phyloP scores from a whole-genome alignment of 2,797 vertebrate genomes.

The Anas acuta region DNA sequence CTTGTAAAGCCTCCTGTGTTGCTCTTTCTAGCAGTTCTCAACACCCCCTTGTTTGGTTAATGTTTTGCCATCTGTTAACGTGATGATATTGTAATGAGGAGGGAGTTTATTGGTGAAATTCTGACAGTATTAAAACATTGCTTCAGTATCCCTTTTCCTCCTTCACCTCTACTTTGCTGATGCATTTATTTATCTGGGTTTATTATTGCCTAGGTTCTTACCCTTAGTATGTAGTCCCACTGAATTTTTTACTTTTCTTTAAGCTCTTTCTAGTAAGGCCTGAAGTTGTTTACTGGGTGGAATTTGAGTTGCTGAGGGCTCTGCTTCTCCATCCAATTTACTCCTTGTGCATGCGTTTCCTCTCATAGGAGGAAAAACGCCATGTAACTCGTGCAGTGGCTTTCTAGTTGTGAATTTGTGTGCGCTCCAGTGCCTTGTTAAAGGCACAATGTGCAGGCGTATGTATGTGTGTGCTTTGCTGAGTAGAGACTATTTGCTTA shows the following conservation, averaged over 20 bases:
- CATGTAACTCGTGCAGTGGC: neutral
- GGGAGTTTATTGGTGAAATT: neutral
- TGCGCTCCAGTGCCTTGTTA: fast-evolving
- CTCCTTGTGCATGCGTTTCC: neutral
- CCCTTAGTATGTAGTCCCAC: neutral
- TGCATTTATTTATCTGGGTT: neutral
- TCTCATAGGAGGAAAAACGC: neutral
- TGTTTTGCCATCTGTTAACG: slow-evolving; percentile 67
- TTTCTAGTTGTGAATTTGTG: neutral
- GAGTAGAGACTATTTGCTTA: neutral
- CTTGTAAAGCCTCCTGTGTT: slow-evolving; percentile 8
- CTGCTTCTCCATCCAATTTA: neutral
- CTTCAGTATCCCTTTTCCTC: neutral
- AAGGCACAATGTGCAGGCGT: neutral
- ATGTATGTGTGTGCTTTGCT: neutral
- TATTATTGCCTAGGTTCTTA: neutral
- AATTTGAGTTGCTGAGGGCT: neutral
- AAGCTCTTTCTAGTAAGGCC: neutral
- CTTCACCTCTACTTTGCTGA: neutral
- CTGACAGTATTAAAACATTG: neutral
- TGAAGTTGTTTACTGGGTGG: neutral
- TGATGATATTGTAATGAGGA: slow-evolving; percentile 28
- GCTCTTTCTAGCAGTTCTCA: slow-evolving; percentile 26
- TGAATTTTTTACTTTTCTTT: neutral
- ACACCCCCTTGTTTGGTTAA: slow-evolving; percentile 57